Conservation (phyloP, 2,888 invertebrate genomes). For the Chymomyza caudatula region DNA sequence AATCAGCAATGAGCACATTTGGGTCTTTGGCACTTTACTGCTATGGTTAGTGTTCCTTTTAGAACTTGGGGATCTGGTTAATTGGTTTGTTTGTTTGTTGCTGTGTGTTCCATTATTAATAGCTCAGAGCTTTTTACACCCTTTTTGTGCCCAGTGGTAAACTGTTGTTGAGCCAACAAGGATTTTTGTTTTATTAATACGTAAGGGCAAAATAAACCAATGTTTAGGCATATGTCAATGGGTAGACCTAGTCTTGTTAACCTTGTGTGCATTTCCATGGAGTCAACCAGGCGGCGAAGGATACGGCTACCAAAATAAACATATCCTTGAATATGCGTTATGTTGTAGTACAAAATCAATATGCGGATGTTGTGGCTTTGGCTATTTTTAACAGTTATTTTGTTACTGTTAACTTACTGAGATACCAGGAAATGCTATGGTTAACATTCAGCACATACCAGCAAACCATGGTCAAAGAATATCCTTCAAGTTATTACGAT, state of each 20-base stretch:
- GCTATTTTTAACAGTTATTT: too few species aligned
- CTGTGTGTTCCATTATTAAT: neutral
- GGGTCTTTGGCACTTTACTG: neutral
- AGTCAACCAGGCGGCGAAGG: neutral
- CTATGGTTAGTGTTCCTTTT: neutral
- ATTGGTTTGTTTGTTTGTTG: neutral
- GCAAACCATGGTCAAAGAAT: too few species aligned
- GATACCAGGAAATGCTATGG: too few species aligned
- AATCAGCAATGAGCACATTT: neutral
- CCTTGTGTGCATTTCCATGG: neutral
- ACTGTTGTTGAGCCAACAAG: neutral
- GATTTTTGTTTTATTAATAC: neutral
- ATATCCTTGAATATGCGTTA: neutral
- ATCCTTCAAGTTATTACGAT: too few species aligned
- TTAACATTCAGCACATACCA: too few species aligned
- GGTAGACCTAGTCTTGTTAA: neutral
- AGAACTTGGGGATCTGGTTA: neutral
- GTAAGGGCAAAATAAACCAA: neutral
- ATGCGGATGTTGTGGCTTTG: neutral
- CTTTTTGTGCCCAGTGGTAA: neutral
- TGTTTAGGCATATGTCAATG: neutral
- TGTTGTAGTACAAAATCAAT: neutral
- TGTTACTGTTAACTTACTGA: too few species aligned
- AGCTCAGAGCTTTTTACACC: neutral
- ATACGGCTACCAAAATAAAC: neutral